Base-by-base conservation (phyloP, 2,888 invertebrate genomes). In the Eupithecia vulgata region DNA sequence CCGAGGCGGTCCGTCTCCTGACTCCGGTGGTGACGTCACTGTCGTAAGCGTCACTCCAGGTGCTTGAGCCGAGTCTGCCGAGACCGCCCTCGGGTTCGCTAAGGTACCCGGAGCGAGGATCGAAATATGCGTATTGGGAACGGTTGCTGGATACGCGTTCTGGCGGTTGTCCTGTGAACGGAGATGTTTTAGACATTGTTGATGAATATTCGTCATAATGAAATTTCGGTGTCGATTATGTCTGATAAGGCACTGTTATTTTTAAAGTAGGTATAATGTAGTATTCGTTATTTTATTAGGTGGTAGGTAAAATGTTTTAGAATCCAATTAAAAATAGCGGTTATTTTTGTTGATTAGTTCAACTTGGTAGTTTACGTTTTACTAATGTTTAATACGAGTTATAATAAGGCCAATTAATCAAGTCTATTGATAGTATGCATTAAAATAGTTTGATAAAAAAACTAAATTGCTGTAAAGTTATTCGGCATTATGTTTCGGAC, bases 51-150 rank as follows among this genome's bases (percentile, higher is more conserved):
- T 94, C 94, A 67, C 91, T 91, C 91, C 92, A 92, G 4, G 91
- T 88, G 73, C 90, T 88, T 0, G 88, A 82, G 2, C 90, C 87
- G 1, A 90, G 83, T 61, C 92, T 81, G 59, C 90, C 87, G 15
- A 90, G 83, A 3, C 93, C 93, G 1, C 94, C 94, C 72, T 95
- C 95, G 0, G 95, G 95, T 78, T 95, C 95, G 77, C 94, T 94
- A 37, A 94, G 85, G 84, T 95, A 95, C 0, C 95, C 95, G 0
- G 94, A 94, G 0, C 94, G 91, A 1, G 94, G 94, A 81, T 95
- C 94, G 83, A 95, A 94, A 85, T 95, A 95, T 0, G 94, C 94
- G 83, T 94, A 95, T 79, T 95, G 95, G 0, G 93, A 93, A 79
- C 90, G 91, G 84, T 91, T 92, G 77, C 88, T 83, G n/a, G 82